Conservation (phyloP, 2,888 invertebrate genomes). For the Unio pictorum region DNA sequence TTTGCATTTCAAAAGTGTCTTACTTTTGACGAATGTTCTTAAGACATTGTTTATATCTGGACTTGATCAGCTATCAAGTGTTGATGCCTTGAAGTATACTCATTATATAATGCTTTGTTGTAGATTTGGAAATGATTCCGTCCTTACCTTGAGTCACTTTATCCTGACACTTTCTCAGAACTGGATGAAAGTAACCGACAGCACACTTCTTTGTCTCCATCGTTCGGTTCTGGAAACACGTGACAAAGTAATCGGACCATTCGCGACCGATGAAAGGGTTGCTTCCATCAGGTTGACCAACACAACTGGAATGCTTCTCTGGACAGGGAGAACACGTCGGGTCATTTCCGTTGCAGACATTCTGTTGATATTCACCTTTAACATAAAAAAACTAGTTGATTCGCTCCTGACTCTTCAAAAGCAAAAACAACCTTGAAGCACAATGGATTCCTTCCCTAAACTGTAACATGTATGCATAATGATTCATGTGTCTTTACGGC, state of each 20-base stretch:
- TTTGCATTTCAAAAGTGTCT: conserved; percentile 2
- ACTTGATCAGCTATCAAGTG: too few species aligned
- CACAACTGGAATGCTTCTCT: conserved; percentile 34
- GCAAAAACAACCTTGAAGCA: too few species aligned
- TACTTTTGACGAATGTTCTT: conserved; percentile 9
- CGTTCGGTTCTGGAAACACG: conserved; percentile 38
- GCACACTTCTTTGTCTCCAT: conserved; percentile 21
- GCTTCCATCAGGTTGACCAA: conserved; percentile 29
- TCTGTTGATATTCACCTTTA: conserved; percentile 42
- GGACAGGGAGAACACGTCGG: conserved; percentile 30
- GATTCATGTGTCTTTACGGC: too few species aligned
- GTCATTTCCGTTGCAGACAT: conserved; percentile 27
- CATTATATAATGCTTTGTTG: too few species aligned
- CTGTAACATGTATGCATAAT: too few species aligned
- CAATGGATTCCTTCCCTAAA: too few species aligned
- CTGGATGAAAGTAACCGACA: conserved; percentile 31
- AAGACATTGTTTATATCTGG: too few species aligned
- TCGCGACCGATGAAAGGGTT: conserved; percentile 25
- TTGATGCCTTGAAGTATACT: too few species aligned
- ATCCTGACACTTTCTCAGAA: conserved; percentile 10
- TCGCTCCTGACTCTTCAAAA: too few species aligned
- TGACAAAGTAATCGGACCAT: conserved; percentile 30
- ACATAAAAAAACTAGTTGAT: neutral
- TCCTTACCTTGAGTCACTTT: conserved; percentile 8
- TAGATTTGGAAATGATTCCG: neutral